These are phyloP conservation scores for Hipposideros armiger DNA, from an alignment of 2,113 vertebrate genomes.

Conservation along the genomic window DNA sequence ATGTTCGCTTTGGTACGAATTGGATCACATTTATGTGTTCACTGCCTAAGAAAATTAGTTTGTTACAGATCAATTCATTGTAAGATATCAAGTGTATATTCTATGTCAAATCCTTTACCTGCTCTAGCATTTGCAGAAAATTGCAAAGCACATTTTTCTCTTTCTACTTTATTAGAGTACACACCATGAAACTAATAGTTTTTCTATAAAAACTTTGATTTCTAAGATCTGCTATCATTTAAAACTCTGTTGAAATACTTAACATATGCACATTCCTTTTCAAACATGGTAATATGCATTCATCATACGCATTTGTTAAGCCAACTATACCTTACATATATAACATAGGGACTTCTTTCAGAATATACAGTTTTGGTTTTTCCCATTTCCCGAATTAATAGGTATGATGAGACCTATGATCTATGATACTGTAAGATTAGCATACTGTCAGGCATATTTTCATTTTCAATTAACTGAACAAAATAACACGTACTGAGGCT, in stretches of 20 bases:
- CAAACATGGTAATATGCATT: not conserved
- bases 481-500: not conserved
- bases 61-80: not conserved
- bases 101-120: not conserved
- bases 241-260: not conserved
- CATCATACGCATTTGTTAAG: constrained; percentile 28
- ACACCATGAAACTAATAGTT: not conserved
- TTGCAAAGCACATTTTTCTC: not conserved
- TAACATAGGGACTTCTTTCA: not conserved
- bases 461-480: constrained; percentile 56
- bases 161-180: not conserved
- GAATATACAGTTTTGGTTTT: not conserved
- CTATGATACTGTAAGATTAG: constrained; percentile 17
- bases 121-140: not conserved
- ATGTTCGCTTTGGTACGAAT: not conserved
- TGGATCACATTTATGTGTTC: not conserved
- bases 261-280: not conserved
- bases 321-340: not conserved
- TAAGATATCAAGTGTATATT: not conserved
- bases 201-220: not conserved
- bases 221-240: not conserved
- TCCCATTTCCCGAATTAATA: constrained; percentile 44
- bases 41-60: not conserved
- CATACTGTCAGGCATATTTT: constrained; percentile 34
- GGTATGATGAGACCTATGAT: not conserved